Evolutionary conservation across 2,797 vertebrate genomes (phyloP), one percentile per base, ranked within the genome.

Genomic region (Cephalopachus bancanus): DNA sequence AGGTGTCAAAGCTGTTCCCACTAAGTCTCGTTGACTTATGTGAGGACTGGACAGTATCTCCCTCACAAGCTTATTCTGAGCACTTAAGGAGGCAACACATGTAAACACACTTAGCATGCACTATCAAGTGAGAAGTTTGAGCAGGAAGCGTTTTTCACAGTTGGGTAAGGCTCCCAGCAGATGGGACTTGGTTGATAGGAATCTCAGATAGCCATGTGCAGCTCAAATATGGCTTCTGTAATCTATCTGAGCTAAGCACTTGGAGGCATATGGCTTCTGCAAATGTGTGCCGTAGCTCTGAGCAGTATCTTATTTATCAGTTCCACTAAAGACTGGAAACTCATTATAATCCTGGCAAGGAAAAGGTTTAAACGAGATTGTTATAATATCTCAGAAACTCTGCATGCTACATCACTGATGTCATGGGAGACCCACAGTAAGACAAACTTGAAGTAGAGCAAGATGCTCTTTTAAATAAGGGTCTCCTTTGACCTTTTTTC

Each of bases 51-150:
- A 12, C 9, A 28, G n/a, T 8, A 15, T 55, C 44, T 37, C 30
- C 72, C 30, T 79, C 28, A 2, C 0, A 5, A 20, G 28, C 33
- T 5, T 26, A 12, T 16, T 62, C 53, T 33, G 67, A 33, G 26
- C 53, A 7, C 1, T 22, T 2, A 28, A 85, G 87, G 57, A 28
- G 49, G 26, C 0, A 0, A 4, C 0, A 9, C 24, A 2, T 20
- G 5, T 15, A 26, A 44, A 33, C 12, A 44, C 75, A 20, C 6
- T 1, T 0, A 62, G n/a, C 10, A 5, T 0, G 11, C 1, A 0
- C 5, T 3, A 8, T 28, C 14, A 2, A 2, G 49, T 7, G 37
- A 83, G 64, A 49, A 19, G n/a, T 14, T 0, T 26, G 44, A 22
- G 14, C n/a, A 85, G 51, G 59, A 30, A 53, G 44, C 28, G 74